Percentiles rank a stretch among this genome's conserved stretches.
Evolutionary conservation across 1,140 invertebrate genomes (phyloP).

Genomic region (Drosophila guanche): DNA sequence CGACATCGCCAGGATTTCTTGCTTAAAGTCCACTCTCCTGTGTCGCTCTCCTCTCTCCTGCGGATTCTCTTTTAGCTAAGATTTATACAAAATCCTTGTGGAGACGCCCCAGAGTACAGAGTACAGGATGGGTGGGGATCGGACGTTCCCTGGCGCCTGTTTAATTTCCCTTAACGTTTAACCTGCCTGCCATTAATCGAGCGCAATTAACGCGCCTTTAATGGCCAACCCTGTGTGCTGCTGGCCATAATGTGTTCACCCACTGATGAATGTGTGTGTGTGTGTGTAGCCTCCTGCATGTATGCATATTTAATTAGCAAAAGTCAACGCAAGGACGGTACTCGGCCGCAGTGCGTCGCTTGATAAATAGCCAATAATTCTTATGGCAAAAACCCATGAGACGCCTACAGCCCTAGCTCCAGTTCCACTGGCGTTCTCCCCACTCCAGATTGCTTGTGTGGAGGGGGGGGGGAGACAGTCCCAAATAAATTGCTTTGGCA

Average conservation of each 20-base stretch:
- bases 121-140: background rate
- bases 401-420: constrained; percentile 23
- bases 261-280: constrained; percentile 18
- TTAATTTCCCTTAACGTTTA: constrained; percentile 81
- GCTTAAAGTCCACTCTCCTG: constrained; percentile 41
- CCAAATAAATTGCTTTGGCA: constrained; percentile 73
- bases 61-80: constrained; percentile 5
- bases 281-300: constrained; percentile 35
- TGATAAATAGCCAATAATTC: constrained; percentile 82
- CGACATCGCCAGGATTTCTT: constrained; percentile 22
- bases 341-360: constrained; percentile 61
- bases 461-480: constrained; percentile 50
- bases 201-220: constrained; percentile 80
- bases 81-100: constrained; percentile 51
- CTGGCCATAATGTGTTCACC: constrained; percentile 9
- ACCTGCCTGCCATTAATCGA: constrained; percentile 79
- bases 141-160: constrained; percentile 67
- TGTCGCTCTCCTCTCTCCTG: constrained; percentile 1
- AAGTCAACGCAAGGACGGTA: constrained; percentile 61
- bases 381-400: constrained; percentile 59
- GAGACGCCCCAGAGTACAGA: constrained; percentile 27
- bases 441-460: background rate
- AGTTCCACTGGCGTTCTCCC: background rate
- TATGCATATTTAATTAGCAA: constrained; percentile 78
- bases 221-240: constrained; percentile 44